Evolutionary conservation across 1,140 invertebrate species (phyloP), one percentile per base, ranked within the genome.

Genomic region (Sarcophaga bullata): DNA sequence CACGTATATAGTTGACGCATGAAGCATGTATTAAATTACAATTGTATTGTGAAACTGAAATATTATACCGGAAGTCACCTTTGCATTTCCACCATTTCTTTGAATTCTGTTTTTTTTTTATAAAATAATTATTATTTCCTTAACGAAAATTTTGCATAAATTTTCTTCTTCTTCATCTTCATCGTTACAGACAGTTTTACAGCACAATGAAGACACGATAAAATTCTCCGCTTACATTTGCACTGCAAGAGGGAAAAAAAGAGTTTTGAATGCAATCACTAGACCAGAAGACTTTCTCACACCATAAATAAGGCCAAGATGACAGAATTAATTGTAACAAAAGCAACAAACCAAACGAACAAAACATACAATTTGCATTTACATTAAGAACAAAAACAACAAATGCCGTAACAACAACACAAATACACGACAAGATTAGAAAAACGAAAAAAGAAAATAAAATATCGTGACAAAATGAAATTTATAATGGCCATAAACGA

Each of bases 391-490:
- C n/a, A 37, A 48, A 47, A 7, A 46, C 73, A 15, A n/a, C 73
- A 49, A 6, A 17, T 11, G 47, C 46, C 73, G 46, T 7, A 11
- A 76, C 10, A 6, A n/a, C 75, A 82, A 80, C 37, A 54, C 15
- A 48, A 54, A 75, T 47, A 73, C 72, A 17, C 78, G 47, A 80
- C 37, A 17, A 75, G 80, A 46, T 48, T 46, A 82, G 49, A n/a
- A 8, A 80, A 80, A 76, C 73, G 80, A 83, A 83, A 73, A 73
- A 73, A 83, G 52, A 89, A 86, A 83, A 84, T 89, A 9, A 89
- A 89, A 85, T 89, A 89, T 83, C 88, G 87, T 73, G 88, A 89
- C 80, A 89, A 89, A 86, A 80, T 87, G 58, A 84, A 84, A 54
- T 80, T 75, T 84, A 37, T n/a, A 52, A 49, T n/a, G 25, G 46